A percentile compares a stretch with the other conserved stretches of the same genome.
phyloP scores from a whole-genome alignment of 2,888 invertebrate genomes.

The Acrobasis suavella region DNA sequence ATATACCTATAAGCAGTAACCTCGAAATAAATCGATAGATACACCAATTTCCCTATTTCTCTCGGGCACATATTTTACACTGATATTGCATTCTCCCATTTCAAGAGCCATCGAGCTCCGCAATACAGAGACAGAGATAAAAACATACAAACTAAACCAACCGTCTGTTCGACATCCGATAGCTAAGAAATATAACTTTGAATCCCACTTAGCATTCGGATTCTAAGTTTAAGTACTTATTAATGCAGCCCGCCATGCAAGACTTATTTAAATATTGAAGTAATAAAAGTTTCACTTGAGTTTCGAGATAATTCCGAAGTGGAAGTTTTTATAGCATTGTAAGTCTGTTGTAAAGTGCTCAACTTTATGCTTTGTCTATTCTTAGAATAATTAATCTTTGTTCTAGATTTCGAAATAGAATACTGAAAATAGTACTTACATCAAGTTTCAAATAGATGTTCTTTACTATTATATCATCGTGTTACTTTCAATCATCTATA shows the following conservation, averaged over 20 bases:
- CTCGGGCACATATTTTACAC: too few relatives aligned
- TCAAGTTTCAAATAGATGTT: too few relatives aligned
- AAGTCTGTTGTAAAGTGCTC: slow-evolving; percentile 10
- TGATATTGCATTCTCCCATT: too few relatives aligned
- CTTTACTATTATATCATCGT: too few relatives aligned
- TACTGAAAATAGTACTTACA: too few relatives aligned
- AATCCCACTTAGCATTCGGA: slow-evolving; percentile 8
- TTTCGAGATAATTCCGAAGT: slow-evolving; percentile 9
- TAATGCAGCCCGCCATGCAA: slow-evolving; percentile 15
- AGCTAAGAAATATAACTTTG: slow-evolving; percentile 4
- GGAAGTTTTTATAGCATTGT: slow-evolving; percentile 18
- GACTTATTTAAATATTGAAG: slow-evolving; percentile 16
- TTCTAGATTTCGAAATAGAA: too few relatives aligned
- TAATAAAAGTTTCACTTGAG: slow-evolving; percentile 9
- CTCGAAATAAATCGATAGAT: too few relatives aligned
- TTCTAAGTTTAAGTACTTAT: slow-evolving; percentile 17
- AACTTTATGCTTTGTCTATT: slow-evolving; percentile 16
- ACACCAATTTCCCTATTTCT: too few relatives aligned
- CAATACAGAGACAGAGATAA: too few relatives aligned
- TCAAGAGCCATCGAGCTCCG: too few relatives aligned
- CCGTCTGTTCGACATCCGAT: neutral
- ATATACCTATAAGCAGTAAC: too few relatives aligned
- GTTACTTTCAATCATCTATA: too few relatives aligned
- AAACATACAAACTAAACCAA: neutral
- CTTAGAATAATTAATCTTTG: neutral